Conservation (phyloP, 1,140 invertebrate species). For the Magallana angulata region DNA sequence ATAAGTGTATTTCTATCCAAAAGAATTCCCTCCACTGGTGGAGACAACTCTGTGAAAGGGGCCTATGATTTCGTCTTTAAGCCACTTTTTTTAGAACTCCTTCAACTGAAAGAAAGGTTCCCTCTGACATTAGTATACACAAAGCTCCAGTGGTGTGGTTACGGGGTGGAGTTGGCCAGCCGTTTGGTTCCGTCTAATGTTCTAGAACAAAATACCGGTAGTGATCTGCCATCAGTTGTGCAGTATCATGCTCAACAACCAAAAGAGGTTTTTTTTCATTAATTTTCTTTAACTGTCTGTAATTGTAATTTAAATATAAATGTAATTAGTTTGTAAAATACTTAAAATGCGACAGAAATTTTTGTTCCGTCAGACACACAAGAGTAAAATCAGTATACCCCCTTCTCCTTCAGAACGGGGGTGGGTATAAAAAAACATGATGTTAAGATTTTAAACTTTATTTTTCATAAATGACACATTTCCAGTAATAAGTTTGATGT, state of each 20-base stretch:
- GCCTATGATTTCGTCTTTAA: constrained; percentile 8
- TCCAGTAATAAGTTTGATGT: too few relatives aligned
- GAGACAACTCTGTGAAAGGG: not conserved
- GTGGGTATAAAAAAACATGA: not conserved
- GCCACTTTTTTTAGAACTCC: not conserved
- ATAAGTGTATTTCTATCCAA: not conserved
- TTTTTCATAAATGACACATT: too few relatives aligned
- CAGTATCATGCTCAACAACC: constrained; percentile 31
- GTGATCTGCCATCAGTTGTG: not conserved
- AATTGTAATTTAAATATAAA: not conserved
- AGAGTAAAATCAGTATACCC: not conserved
- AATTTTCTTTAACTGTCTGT: not conserved
- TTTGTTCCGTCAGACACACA: not conserved
- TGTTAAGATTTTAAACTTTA: too few relatives aligned
- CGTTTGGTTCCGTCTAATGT: not conserved
- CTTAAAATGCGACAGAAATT: not conserved
- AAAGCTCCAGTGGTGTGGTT: not conserved
- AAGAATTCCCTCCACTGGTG: not conserved
- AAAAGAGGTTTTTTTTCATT: not conserved
- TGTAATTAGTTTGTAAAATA: not conserved
- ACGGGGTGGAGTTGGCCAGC: not conserved
- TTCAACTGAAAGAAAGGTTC: not conserved
- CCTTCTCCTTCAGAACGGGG: not conserved
- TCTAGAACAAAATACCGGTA: not conserved
- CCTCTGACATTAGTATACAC: constrained; percentile 3